These are phyloP conservation scores for Drosophila paranaensis DNA, from an alignment of 2,888 invertebrate genomes.

Conservation along the genomic window DNA sequence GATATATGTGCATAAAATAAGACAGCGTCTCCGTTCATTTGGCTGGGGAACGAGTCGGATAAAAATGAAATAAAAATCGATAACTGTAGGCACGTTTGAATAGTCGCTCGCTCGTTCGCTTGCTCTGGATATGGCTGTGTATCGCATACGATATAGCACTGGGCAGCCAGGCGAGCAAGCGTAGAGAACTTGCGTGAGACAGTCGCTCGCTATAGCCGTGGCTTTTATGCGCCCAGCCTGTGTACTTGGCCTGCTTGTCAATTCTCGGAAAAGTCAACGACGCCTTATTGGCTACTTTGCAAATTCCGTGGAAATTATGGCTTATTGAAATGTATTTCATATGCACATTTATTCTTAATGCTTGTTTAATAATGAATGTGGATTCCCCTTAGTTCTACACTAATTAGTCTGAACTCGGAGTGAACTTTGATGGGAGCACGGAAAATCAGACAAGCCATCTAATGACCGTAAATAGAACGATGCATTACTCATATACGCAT, in stretches of 20 bases:
- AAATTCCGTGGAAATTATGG: conserved; percentile 5
- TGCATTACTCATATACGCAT: not conserved
- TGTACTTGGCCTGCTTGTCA: conserved; percentile 48
- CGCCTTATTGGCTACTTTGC: conserved; percentile 8
- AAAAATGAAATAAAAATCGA: conserved; percentile 82
- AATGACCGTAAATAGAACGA: no score
- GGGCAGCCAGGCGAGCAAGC: conserved; percentile 6
- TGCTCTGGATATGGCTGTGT: conserved; percentile 26
- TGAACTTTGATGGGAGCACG: not conserved
- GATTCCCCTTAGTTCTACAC: not conserved
- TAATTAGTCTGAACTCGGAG: not conserved
- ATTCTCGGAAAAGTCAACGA: conserved; percentile 56
- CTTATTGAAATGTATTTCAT: conserved; percentile 3
- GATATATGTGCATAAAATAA: conserved; percentile 29
- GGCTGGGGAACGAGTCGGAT: conserved; percentile 50
- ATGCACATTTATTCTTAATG: not conserved
- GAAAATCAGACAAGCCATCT: no score
- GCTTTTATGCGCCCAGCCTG: conserved; percentile 10
- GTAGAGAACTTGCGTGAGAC: conserved; percentile 26
- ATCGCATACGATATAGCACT: conserved; percentile 23
- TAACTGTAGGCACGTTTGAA: conserved; percentile 79
- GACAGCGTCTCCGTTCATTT: conserved; percentile 21
- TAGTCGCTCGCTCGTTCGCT: conserved; percentile 30
- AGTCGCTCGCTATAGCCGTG: conserved; percentile 2
- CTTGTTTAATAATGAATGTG: not conserved